Evolutionary conservation across 2,113 vertebrate species (phyloP).

Genomic region (Thryonomys swinderianus): DNA sequence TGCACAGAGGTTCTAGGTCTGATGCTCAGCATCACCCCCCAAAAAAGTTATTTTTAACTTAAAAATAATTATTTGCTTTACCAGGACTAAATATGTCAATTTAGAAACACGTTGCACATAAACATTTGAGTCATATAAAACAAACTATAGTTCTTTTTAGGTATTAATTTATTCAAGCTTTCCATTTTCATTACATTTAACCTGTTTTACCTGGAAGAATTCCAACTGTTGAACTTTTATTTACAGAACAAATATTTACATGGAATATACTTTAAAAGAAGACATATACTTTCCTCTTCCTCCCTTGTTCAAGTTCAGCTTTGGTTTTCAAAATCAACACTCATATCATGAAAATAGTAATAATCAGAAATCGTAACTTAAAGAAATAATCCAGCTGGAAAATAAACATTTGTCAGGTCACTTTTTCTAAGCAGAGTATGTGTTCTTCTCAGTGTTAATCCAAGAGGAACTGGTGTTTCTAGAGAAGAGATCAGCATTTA

Average conservation of each 20-base stretch:
- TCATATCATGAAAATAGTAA: not conserved
- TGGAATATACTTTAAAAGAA: conserved; percentile 38
- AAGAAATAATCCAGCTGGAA: not conserved
- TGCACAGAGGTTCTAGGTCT: not conserved
- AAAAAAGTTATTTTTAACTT: not conserved
- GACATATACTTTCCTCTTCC: not conserved
- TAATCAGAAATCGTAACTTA: not conserved
- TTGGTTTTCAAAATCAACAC: conserved; percentile 33
- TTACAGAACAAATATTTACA: conserved; percentile 58
- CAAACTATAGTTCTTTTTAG: conserved; percentile 58
- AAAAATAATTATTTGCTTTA: conserved; percentile 46
- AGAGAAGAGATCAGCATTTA: not conserved
- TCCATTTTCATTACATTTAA: conserved; percentile 59
- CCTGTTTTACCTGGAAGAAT: conserved; percentile 53
- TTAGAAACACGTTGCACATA: conserved; percentile 22
- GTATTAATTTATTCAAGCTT: conserved; percentile 68
- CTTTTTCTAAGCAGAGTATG: not conserved
- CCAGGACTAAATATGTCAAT: conserved; percentile 23
- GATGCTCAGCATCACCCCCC: not conserved
- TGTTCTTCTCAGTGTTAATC: not conserved
- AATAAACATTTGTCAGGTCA: not conserved
- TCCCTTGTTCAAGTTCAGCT: not conserved
- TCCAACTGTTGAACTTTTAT: conserved; percentile 58
- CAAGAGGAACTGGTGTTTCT: not conserved
- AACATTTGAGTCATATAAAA: conserved; percentile 51